Base-by-base conservation (phyloP, 2,888 invertebrate species). In the Hypolimnas misippus region DNA sequence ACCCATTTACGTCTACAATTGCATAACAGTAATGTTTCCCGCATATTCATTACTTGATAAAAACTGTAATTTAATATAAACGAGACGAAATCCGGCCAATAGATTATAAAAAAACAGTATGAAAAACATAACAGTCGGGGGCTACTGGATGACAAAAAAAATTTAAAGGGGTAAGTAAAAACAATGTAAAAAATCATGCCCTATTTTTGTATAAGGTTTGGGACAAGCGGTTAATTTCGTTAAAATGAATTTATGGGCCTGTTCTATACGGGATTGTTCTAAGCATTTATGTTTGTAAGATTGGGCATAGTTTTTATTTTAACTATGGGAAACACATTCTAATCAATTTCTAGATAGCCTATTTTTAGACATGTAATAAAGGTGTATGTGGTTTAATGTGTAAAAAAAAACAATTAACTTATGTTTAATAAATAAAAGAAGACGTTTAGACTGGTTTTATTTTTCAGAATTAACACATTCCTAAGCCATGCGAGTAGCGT, bases 1-100 rank as follows among this genome's bases (percentile, higher is more conserved):
- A 70, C 87, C 79, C 87, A 79, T 89, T 89, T 84, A 83, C 84
- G 76, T 79, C 74, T 77, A 83, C 83, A 82, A 79, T 86, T 84
- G 83, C 82, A 84, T 81, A 79, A 83, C 80, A 79, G 68, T 76
- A 86, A 87, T 79, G 73, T 77, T 56, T 76, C 90, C 89, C 89
- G 87, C 88, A 88, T 92, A 89, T 89, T 87, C 84, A 90, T 90
- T 88, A 87, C 86, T 66, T 66, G 70, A 84, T 73, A 89, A 89
- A 90, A 90, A 89, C 82, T 74, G 89, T 91, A 91, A 92, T 91
- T 90, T 90, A 90, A 91, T 91, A 91, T 89, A 91, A 91, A 90
- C 84, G 87, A 89, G 84, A 86, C 78, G 86, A 85, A 90, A 90
- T 87, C 85, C 77, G 73, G 89, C 87, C 82, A 91, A 88, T 89